Evolutionary conservation across 2,888 invertebrate genomes (phyloP), one percentile per base, ranked within the genome.

Genomic region (Stegana nigrithorax): DNA sequence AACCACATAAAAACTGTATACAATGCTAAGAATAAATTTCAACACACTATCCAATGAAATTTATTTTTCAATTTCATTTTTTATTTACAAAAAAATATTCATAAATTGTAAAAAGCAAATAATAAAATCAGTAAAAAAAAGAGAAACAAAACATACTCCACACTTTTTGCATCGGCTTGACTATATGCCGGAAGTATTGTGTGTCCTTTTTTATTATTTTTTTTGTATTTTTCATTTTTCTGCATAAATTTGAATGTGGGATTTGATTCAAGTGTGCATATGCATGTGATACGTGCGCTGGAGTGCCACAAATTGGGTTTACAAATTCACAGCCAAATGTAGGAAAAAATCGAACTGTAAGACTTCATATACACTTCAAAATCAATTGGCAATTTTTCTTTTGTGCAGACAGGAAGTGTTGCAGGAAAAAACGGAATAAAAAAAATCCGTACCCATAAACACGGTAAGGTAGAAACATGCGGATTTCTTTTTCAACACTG

Each of bases 301-400:
- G 50, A 60, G 59, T 63, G 65, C 67, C 65, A 67, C 68, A 70
- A 73, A 75, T 73, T 71, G 75, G 69, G 65, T 65, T 71, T 68
- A 67, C 67, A 65, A 68, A 70, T 71, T 67, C 61, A 53, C 63
- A 55, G 60, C 12, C 59, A 51, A 64, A 69, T 67, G 73, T 67
- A 39, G 14, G 5, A n/a, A 14, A 14, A 6, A 23, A 17, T 12
- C 21, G 26, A 36, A n/a, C n/a, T n/a, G 32, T 4, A 21, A 12
- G 21, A 55, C 32, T 55, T 74, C 75, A 74, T 68, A 75, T 71
- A 57, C 69, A 75, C 75, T 75, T 77, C 72, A 77, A 73, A 69
- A 75, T 69, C 75, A 75, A 79, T 75, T 79, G 79, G 72, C 75
- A 79, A 75, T 78, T 78, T 69, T 19, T 17, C 36, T 59, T 62